phyloP scores from a whole-genome alignment of 2,797 vertebrate species.

The Ambastaia sidthimunki region DNA sequence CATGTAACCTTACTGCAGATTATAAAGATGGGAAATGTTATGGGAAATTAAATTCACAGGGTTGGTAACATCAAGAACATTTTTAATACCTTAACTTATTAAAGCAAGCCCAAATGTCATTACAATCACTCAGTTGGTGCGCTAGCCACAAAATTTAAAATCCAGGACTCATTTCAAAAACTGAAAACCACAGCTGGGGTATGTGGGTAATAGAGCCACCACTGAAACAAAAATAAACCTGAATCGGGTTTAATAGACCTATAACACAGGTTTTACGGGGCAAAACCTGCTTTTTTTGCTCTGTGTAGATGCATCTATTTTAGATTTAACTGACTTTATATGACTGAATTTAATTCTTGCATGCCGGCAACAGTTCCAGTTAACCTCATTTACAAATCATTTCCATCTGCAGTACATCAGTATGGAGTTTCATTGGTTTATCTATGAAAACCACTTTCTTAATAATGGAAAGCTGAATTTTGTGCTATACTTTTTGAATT shows the following conservation, averaged over 20 bases:
- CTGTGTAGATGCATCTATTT: conserved; percentile 16
- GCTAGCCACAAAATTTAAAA: neutral
- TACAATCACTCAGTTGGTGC: conserved; percentile 9
- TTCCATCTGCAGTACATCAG: conserved; percentile 11
- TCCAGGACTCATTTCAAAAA: conserved; percentile 6
- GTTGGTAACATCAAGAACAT: conserved; percentile 10
- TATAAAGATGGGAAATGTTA: conserved; percentile 35
- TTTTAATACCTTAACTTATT: conserved; percentile 35
- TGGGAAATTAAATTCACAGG: conserved; percentile 11
- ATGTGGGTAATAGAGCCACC: conserved; percentile 17
- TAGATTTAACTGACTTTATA: neutral
- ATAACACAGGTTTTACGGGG: conserved; percentile 30
- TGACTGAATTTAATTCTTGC: conserved; percentile 10
- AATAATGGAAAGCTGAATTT: neutral
- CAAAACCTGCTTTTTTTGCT: conserved; percentile 11
- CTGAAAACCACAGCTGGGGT: conserved; percentile 30
- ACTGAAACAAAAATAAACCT: conserved; percentile 26
- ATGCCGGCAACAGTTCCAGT: neutral
- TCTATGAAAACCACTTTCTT: neutral
- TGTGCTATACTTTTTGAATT: neutral
- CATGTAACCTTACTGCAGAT: conserved; percentile 13
- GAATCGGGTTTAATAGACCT: conserved; percentile 23
- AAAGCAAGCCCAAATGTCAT: conserved; percentile 36
- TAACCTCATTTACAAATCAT: conserved; percentile 26
- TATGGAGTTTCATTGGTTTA: conserved; percentile 1